Percentiles rank a stretch among this genome's conserved stretches.
These are phyloP conservation scores for Aphidius gifuensis DNA, from an alignment of 1,140 invertebrate genomes.

Conservation along the genomic window DNA sequence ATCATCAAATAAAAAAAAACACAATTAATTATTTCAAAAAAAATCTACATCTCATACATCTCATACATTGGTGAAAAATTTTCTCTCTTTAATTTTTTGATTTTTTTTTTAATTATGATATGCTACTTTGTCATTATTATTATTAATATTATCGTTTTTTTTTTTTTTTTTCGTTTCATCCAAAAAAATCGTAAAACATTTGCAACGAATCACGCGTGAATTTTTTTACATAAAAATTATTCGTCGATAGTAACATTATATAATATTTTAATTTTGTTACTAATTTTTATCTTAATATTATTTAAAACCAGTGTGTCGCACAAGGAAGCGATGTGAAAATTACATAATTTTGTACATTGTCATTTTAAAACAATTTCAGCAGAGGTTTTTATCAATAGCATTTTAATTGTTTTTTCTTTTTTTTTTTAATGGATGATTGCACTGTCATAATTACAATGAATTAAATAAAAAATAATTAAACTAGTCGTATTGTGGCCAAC, in stretches of 20 bases:
- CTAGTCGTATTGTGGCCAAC: constrained; percentile 30
- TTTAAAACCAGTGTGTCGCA: constrained; percentile 41
- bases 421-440: constrained; percentile 40
- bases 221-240: constrained; percentile 43
- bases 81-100: constrained; percentile 17
- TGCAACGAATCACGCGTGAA: constrained; percentile 41
- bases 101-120: constrained; percentile 35
- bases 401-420: constrained; percentile 12
- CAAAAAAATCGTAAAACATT: constrained; percentile 41
- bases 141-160: neutral
- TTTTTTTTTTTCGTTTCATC: constrained; percentile 26
- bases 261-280: constrained; percentile 28
- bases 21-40: constrained; percentile 34
- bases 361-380: constrained; percentile 37
- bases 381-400: too few relatives aligned
- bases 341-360: constrained; percentile 50
- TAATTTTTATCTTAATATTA: constrained; percentile 37
- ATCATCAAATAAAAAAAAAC: constrained; percentile 4
- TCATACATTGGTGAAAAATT: constrained; percentile 42
- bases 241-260: constrained; percentile 43
- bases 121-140: constrained; percentile 34
- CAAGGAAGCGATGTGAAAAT: constrained; percentile 39
- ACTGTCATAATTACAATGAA: constrained; percentile 49
- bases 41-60: constrained; percentile 36
- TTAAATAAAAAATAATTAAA: constrained; percentile 44